Evolutionary conservation across 2,113 vertebrate species (phyloP).

Genomic region (Pomatorhinus ruficollis): DNA sequence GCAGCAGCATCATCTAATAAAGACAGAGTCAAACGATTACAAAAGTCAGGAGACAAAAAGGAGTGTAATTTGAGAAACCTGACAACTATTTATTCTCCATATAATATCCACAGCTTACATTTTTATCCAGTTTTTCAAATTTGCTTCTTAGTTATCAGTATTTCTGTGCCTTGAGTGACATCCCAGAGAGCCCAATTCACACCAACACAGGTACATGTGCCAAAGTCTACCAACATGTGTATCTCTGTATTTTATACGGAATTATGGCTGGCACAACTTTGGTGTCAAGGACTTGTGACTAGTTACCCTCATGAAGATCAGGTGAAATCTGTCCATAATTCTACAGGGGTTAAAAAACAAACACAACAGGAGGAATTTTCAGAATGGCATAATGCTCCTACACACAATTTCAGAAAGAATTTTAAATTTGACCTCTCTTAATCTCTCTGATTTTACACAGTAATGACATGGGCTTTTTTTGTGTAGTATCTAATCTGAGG

Average conservation of each 20-base stretch:
- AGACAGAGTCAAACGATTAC: background rate
- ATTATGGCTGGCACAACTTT: background rate
- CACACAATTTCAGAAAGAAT: background rate
- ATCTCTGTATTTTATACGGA: background rate
- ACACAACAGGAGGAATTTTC: background rate
- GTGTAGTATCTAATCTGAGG: background rate
- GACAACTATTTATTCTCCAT: background rate
- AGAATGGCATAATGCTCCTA: background rate
- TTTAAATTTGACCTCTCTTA: background rate
- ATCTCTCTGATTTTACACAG: background rate
- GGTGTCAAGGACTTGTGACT: background rate
- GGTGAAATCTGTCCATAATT: background rate
- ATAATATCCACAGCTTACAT: background rate
- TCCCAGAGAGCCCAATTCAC: background rate
- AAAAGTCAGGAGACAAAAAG: background rate
- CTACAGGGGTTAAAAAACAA: background rate
- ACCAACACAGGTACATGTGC: background rate
- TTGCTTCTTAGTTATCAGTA: background rate
- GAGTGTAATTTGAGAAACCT: background rate
- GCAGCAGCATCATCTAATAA: background rate
- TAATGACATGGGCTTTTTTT: background rate
- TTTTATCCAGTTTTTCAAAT: background rate
- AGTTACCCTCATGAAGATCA: background rate
- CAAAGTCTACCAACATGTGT: rapidly evolving
- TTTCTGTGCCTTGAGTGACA: background rate